These are phyloP conservation scores for Oryctes rhinoceros DNA, from an alignment of 1,140 invertebrate species.

Conservation along the genomic window DNA sequence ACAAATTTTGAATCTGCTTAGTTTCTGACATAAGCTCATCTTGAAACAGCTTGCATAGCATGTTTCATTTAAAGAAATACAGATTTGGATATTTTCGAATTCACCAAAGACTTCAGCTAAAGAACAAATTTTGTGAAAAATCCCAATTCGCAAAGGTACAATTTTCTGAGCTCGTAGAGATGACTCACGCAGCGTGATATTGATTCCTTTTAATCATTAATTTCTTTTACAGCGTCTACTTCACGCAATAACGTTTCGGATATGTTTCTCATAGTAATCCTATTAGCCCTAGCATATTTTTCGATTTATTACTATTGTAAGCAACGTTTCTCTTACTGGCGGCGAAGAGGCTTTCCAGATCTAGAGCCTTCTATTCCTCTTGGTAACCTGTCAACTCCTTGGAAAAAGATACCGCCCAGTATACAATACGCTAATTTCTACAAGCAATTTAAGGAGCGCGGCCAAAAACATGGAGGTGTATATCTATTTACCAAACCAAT, in stretches of 20 bases:
- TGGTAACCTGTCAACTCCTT: background rate
- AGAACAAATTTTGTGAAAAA: too few species aligned
- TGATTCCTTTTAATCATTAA: background rate
- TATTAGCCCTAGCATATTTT: background rate
- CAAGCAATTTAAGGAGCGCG: slow-evolving; percentile 4
- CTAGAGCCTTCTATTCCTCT: slow-evolving; percentile 6
- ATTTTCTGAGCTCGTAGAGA: too few species aligned
- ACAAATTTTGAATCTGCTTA: too few species aligned
- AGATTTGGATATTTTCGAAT: too few species aligned
- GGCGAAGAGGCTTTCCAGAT: background rate
- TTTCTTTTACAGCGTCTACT: background rate
- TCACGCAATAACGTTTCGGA: background rate
- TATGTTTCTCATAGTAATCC: background rate
- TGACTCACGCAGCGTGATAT: too few species aligned
- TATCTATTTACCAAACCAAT: slow-evolving; percentile 2
- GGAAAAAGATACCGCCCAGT: background rate
- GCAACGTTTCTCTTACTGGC: slow-evolving; percentile 18
- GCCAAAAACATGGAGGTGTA: slow-evolving; percentile 4
- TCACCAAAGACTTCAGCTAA: too few species aligned
- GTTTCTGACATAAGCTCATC: too few species aligned
- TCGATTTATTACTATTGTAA: slow-evolving; percentile 24
- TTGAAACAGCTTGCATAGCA: too few species aligned
- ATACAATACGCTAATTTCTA: slow-evolving; percentile 20
- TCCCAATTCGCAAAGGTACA: too few species aligned
- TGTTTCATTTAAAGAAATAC: too few species aligned